Conservation (phyloP, 2,113 vertebrate genomes). For the Arenaria interpres region DNA sequence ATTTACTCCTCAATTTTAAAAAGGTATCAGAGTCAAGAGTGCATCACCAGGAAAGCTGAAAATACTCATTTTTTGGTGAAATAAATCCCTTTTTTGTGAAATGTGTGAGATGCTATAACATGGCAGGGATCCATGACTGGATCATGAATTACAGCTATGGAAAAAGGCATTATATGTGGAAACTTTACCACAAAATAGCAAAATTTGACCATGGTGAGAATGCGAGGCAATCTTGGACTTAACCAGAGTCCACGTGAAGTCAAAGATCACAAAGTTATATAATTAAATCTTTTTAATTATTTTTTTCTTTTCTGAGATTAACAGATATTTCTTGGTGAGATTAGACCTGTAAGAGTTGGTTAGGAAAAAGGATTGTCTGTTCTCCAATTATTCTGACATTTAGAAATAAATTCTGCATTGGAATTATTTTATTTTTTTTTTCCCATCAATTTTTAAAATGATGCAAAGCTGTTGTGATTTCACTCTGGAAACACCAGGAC, state of each 20-base stretch:
- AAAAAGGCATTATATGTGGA: neutral
- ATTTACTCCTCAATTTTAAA: neutral
- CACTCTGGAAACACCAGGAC: neutral
- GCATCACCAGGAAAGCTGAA: neutral
- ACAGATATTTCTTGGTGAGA: neutral
- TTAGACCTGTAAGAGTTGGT: neutral
- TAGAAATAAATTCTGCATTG: neutral
- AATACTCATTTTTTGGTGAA: neutral
- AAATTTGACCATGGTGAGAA: neutral
- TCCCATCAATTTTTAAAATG: neutral
- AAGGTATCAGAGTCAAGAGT: neutral
- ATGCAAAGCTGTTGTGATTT: neutral
- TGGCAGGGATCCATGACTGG: neutral
- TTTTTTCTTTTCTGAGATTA: neutral
- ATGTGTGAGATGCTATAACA: neutral
- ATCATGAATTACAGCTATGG: neutral
- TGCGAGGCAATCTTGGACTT: neutral
- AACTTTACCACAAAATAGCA: neutral
- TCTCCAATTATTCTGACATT: neutral
- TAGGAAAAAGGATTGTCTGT: neutral
- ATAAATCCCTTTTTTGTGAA: neutral
- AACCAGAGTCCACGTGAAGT: neutral
- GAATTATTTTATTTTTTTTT: neutral
- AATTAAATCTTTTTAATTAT: neutral
- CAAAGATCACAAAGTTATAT: neutral